Evolutionary conservation across 2,797 vertebrate genomes (phyloP).

Genomic region (Crotalus adamanteus): DNA sequence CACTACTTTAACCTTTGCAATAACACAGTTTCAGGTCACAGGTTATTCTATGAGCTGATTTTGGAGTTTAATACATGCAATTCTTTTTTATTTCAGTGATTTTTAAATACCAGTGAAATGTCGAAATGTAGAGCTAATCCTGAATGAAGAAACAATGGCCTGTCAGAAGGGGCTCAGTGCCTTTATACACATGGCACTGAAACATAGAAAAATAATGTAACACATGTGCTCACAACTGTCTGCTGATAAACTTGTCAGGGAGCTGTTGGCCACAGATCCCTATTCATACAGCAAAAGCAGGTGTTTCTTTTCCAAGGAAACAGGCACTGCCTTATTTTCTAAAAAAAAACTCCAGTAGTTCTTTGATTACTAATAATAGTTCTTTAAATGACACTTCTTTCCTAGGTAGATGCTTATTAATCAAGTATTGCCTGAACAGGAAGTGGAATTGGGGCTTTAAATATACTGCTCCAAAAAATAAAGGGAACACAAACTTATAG

Average conservation of each 20-base stretch:
- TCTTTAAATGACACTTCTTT: neutral
- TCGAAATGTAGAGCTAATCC: neutral
- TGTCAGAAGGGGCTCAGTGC: neutral
- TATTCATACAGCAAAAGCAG: neutral
- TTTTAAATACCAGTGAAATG: neutral
- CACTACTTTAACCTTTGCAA: neutral
- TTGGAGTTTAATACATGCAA: neutral
- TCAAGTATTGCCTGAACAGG: neutral
- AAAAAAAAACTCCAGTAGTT: neutral
- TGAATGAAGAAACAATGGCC: neutral
- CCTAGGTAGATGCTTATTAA: neutral
- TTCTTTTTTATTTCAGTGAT: neutral
- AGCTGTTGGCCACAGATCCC: neutral
- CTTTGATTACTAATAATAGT: neutral
- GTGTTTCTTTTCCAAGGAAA: neutral
- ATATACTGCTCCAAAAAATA: no score
- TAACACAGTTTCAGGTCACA: neutral
- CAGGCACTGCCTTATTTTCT: neutral
- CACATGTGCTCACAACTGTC: neutral
- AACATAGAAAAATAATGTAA: neutral
- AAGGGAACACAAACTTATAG: no score
- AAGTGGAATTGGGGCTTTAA: neutral
- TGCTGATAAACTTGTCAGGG: neutral
- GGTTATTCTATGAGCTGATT: neutral
- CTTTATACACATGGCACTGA: neutral